These are phyloP conservation scores for Crocallis elinguaria DNA, from an alignment of 2,888 invertebrate species.

Conservation along the genomic window DNA sequence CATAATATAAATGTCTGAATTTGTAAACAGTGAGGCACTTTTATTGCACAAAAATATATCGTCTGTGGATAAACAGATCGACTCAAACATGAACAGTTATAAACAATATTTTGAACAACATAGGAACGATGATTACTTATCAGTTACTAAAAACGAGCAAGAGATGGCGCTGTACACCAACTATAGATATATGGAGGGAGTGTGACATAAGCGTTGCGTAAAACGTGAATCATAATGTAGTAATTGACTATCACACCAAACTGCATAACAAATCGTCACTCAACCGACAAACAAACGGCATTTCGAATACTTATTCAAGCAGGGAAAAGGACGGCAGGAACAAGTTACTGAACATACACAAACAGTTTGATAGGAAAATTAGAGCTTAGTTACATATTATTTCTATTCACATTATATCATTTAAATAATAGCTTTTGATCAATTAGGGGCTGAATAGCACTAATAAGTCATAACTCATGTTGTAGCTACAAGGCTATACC, in stretches of 20 bases:
- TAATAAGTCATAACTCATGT: no score
- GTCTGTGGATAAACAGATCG: constrained; percentile 6
- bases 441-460: no score
- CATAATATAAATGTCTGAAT: background rate
- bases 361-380: no score
- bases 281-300: constrained; percentile 32
- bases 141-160: background rate
- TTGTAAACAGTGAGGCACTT: constrained; percentile 1
- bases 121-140: constrained; percentile 3
- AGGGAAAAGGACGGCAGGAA: background rate
- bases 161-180: constrained; percentile 7
- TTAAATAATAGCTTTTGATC: no score
- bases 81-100: constrained; percentile 9
- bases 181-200: constrained; percentile 15
- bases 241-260: constrained; percentile 79
- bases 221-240: constrained; percentile 52
- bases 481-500: no score
- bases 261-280: constrained; percentile 46
- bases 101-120: constrained; percentile 18
- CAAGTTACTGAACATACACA: background rate
- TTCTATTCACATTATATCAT: no score
- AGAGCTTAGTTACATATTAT: no score
- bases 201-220: constrained; percentile 52
- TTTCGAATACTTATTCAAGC: constrained; percentile 35
- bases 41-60: constrained; percentile 23